Base-by-base conservation (phyloP, 2,113 vertebrate genomes). In the Indicator maculatus region DNA sequence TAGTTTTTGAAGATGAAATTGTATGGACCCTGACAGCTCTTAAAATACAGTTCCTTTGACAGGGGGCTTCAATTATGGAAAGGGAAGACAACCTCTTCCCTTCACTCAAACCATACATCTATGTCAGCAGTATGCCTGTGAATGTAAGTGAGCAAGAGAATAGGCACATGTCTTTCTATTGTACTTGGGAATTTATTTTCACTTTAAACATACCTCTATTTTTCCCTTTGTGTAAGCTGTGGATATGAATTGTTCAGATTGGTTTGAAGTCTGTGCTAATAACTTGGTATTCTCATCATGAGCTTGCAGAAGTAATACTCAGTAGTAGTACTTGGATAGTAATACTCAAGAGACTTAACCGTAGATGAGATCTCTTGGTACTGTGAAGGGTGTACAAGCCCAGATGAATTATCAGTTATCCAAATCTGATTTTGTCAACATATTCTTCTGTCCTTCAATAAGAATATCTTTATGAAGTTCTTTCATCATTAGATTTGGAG, bases 111-210 rank as follows among this genome's bases (percentile, higher is more conserved):
- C 31, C 9, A 36, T 12, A 0, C 24, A 27, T 8, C 55, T 61
- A 8, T 66, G 7, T 17, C 16, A 80, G 38, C n/a, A 50, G 20
- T 8, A 4, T 21, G 9, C 36, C 58, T 69, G 17, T 45, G 33
- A 72, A 60, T 72, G 67, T 60, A 19, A 16, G 11, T n/a, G 61
- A 84, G 38, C 88, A 56, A 36, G 16, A 69, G 20, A 78, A 83
- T 5, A 44, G 23, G 20, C 24, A 63, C 0, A 0, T 9, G 4
- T 9, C 12, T n/a, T 87, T 61, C 33, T 69, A 8, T 65, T 65
- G 27, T 2, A 24, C 27, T 61, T 53, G 30, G 0, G 7, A 16
- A 73, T 65, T 31, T 70, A 39, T 92, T 90, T 80, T 61, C 19
- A 23, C 6, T 61, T 39, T 60, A 63, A 70, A 16, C 8, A 36